Evolutionary conservation across 2,113 vertebrate species (phyloP), one percentile per base, ranked within the genome.

Genomic region (Microtus oregoni): DNA sequence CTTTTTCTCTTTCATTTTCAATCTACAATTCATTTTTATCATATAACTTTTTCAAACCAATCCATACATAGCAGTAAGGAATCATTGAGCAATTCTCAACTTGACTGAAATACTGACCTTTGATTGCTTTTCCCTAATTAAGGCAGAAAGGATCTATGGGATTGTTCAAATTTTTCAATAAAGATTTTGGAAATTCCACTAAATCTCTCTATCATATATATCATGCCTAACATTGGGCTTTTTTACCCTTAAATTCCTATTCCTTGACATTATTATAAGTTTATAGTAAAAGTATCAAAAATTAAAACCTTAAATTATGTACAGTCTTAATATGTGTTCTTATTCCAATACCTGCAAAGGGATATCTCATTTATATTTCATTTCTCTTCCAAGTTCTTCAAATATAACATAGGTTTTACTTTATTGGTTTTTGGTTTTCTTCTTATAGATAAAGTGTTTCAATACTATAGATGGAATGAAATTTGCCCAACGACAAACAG

Each of bases 331-430:
- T 91, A 89, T 92, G 75, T 30, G 68, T 90, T 19, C 52, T 92
- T 96, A 91, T 92, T 89, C 89, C 86, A 76, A 91, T 61, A 70
- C 41, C 44, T 95, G 24, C 38, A 83, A 73, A 92, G 52, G 28
- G 13, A 22, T 65, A 92, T 70, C n/a, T 96, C 91, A 96, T 94
- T 96, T 92, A 47, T 93, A 88, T 88, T 96, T 91, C 26, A 90
- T 77, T 91, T 95, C 94, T 89, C 79, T 76, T 83, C 78, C 38
- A 19, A 89, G 44, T 95, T 95, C 6, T 24, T 95, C 76, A 95
- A 95, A 96, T 91, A 96, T 76, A 92, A 11, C 35, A n/a, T 63
- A 94, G 44, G 41, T 68, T 92, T 94, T 92, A 91, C n/a, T 85
- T 94, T 93, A 89, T 90, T 96, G 11, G 47, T 95, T 76, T 65